phyloP scores from a whole-genome alignment of 1,140 invertebrate species.

The Drosophila cardini region DNA sequence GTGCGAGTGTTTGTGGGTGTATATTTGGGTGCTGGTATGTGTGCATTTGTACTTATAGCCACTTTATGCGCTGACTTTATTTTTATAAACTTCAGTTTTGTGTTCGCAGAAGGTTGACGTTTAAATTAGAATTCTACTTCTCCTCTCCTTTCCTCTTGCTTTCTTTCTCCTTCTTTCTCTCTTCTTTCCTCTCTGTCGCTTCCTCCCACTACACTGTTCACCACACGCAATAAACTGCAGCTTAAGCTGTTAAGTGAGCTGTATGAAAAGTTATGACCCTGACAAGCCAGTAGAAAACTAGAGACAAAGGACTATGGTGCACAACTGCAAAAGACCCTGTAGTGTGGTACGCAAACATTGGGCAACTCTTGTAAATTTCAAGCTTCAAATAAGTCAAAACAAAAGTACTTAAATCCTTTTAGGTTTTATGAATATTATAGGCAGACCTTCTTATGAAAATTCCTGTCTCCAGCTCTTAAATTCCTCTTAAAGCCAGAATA shows the following conservation, averaged over 20 bases:
- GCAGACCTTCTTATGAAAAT: too few relatives aligned
- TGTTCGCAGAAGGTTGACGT: constrained; percentile 27
- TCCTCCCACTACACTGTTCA: background rate
- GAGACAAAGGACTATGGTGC: background rate
- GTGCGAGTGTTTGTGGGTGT: constrained; percentile 6
- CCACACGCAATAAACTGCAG: constrained; percentile 51
- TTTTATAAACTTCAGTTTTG: constrained; percentile 56
- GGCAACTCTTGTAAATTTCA: too few relatives aligned
- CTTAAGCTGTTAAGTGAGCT: constrained; percentile 55
- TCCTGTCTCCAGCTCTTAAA: too few relatives aligned
- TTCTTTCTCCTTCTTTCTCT: background rate
- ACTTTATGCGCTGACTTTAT: constrained; percentile 73
- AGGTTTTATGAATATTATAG: too few relatives aligned
- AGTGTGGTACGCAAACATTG: too few relatives aligned
- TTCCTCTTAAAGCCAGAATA: too few relatives aligned
- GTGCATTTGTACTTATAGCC: constrained; percentile 45
- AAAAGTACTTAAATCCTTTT: too few relatives aligned
- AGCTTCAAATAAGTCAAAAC: too few relatives aligned
- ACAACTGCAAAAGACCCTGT: too few relatives aligned
- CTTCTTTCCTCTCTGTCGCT: too few relatives aligned
- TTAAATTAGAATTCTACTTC: constrained; percentile 47
- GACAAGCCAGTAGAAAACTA: background rate
- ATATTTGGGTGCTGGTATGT: constrained; percentile 2
- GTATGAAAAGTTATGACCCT: constrained; percentile 47
- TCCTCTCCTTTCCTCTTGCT: background rate